Conservation (phyloP, 1,140 invertebrate genomes). For the Hyposmocoma kahamanoa region DNA sequence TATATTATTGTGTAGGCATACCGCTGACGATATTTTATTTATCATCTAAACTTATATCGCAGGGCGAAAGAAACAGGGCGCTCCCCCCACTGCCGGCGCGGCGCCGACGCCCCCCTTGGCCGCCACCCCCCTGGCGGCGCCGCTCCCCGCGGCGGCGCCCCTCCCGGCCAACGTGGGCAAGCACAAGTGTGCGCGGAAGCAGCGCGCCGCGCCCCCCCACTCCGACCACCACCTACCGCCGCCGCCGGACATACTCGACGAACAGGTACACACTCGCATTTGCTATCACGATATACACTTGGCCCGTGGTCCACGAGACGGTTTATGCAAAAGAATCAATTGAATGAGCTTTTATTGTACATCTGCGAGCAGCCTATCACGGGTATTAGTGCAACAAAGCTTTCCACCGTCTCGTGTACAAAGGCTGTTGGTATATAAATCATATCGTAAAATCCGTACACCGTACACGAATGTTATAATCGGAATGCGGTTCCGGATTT, state of each 20-base stretch:
- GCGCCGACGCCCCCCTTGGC: slow-evolving; percentile 25
- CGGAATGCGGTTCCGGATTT: too few species aligned
- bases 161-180: slow-evolving; percentile 20
- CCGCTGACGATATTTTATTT: not conserved
- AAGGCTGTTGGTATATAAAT: too few species aligned
- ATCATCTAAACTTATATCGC: not conserved
- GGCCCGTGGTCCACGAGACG: too few species aligned
- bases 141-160: slow-evolving; percentile 17
- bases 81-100: slow-evolving; percentile 13
- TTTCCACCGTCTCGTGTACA: too few species aligned
- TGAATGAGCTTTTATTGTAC: too few species aligned
- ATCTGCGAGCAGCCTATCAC: too few species aligned
- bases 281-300: too few species aligned
- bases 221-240: slow-evolving; percentile 66
- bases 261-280: slow-evolving; percentile 50
- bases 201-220: slow-evolving; percentile 45
- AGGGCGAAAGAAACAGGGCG: not conserved
- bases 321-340: too few species aligned
- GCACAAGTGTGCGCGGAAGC: slow-evolving; percentile 61
- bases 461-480: too few species aligned
- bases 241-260: slow-evolving; percentile 61
- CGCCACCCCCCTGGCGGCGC: slow-evolving; percentile 16
- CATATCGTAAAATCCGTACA: too few species aligned
- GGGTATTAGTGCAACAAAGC: too few species aligned
- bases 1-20: too few species aligned